A percentile compares a stretch with the other conserved stretches of the same genome.
Conservation (phyloP, 2,888 invertebrate genomes). For the Listrodromus nycthemerus region DNA sequence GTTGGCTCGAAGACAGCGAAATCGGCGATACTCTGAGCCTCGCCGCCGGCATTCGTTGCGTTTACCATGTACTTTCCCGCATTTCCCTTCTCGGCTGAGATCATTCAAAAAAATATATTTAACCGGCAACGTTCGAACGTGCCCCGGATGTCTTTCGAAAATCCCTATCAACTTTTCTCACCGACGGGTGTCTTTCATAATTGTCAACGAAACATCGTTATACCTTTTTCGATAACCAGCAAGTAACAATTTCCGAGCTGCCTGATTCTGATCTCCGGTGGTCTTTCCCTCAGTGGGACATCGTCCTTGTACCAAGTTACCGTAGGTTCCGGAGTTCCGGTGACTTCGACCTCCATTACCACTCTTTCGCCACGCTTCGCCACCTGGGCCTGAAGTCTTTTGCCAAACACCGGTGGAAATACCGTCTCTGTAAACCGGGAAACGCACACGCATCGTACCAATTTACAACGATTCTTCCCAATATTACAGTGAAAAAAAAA, state of each 20-base stretch:
- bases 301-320: slow-evolving; percentile 92
- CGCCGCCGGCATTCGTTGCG: slow-evolving; percentile 91
- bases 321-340: slow-evolving; percentile 91
- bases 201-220: slow-evolving; percentile 4
- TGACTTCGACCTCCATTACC: slow-evolving; percentile 91
- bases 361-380: slow-evolving; percentile 90
- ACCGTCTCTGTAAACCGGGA: slow-evolving; percentile 87
- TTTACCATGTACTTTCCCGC: slow-evolving; percentile 91
- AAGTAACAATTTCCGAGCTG: slow-evolving; percentile 89
- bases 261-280: slow-evolving; percentile 86
- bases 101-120: background rate
- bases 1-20: slow-evolving; percentile 90
- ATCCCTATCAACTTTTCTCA: background rate
- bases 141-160: background rate
- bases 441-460: slow-evolving; percentile 82
- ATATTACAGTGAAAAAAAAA: background rate
- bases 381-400: slow-evolving; percentile 91
- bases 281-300: slow-evolving; percentile 86
- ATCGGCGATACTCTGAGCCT: slow-evolving; percentile 93
- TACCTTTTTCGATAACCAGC: slow-evolving; percentile 90
- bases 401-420: slow-evolving; percentile 92
- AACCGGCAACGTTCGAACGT: background rate
- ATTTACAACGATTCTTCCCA: background rate
- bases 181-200: background rate
- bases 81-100: slow-evolving; percentile 87